Evolutionary conservation across 2,797 vertebrate genomes (phyloP).

Genomic region (Epinephelus malabaricus): DNA sequence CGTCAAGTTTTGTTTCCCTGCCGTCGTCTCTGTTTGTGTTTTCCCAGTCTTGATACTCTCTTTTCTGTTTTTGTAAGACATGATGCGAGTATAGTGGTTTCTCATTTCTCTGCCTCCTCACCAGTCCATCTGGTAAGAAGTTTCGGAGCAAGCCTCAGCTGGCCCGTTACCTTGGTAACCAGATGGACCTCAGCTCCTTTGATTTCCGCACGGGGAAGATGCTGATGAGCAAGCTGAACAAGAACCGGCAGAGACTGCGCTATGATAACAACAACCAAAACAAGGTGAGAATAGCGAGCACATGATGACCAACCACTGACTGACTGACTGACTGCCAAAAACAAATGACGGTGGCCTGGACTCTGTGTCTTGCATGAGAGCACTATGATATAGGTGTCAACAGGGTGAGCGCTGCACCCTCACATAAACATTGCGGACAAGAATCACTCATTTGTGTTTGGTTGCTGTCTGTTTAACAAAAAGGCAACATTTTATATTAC

Average conservation of each 20-base stretch:
- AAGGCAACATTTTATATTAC: too few species aligned
- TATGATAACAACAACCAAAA: slow-evolving; percentile 96
- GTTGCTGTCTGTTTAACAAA: too few species aligned
- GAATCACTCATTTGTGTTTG: too few species aligned
- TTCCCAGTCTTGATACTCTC: background rate
- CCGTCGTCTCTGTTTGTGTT: slow-evolving; percentile 3
- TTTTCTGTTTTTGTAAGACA: background rate
- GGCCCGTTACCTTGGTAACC: slow-evolving; percentile 98
- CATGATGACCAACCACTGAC: background rate
- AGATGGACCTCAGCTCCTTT: slow-evolving; percentile 97
- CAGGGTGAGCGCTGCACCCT: background rate
- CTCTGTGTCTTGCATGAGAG: background rate
- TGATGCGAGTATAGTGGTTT: slow-evolving; percentile 1
- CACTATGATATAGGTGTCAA: background rate
- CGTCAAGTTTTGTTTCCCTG: background rate
- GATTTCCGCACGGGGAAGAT: slow-evolving; percentile 98
- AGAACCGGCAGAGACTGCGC: slow-evolving; percentile 95
- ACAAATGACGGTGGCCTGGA: background rate
- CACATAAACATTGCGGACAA: too few species aligned
- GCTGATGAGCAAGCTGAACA: slow-evolving; percentile 98
- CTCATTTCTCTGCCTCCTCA: slow-evolving; percentile 38
- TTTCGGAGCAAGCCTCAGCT: slow-evolving; percentile 99
- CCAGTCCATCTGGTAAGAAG: slow-evolving; percentile 99
- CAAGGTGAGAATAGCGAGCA: slow-evolving; percentile 86
- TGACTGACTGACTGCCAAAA: too few species aligned